A percentile compares a stretch with the other conserved stretches of the same genome.
These are phyloP conservation scores for Terebella lapidaria DNA, from an alignment of 2,888 invertebrate genomes.

Conservation along the genomic window DNA sequence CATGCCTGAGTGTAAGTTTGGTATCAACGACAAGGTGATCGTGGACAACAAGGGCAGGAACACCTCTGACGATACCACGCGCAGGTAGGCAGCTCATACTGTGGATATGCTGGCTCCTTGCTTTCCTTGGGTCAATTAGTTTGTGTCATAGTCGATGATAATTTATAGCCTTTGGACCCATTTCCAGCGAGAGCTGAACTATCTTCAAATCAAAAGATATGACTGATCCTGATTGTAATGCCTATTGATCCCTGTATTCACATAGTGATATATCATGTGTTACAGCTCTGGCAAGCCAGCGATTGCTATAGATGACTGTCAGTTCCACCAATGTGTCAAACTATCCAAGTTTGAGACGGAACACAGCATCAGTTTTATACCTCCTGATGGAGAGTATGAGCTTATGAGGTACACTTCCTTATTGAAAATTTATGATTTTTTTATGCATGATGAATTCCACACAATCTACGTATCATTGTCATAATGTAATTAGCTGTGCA, in stretches of 20 bases:
- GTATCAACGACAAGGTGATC: slow-evolving; percentile 98
- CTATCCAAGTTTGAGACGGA: slow-evolving; percentile 99
- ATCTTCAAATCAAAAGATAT: too few species aligned
- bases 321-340: slow-evolving; percentile 99
- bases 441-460: too few species aligned
- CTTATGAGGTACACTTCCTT: slow-evolving; percentile 75
- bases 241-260: background rate
- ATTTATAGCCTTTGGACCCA: too few species aligned
- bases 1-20: slow-evolving; percentile 99
- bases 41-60: slow-evolving; percentile 72
- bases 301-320: slow-evolving; percentile 94
- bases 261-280: background rate
- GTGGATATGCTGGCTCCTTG: background rate
- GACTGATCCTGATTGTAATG: too few species aligned
- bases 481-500: too few species aligned
- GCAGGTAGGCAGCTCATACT: slow-evolving; percentile 22
- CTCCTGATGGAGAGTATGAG: slow-evolving; percentile 99
- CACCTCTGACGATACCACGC: slow-evolving; percentile 39
- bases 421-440: background rate
- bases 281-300: slow-evolving; percentile 24
- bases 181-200: too few species aligned
- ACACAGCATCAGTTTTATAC: slow-evolving; percentile 99
- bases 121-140: background rate
- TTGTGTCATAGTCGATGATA: too few species aligned
- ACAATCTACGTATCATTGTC: too few species aligned